Evolutionary conservation across 2,113 vertebrate species (phyloP).

Genomic region (Labrus mixtus): DNA sequence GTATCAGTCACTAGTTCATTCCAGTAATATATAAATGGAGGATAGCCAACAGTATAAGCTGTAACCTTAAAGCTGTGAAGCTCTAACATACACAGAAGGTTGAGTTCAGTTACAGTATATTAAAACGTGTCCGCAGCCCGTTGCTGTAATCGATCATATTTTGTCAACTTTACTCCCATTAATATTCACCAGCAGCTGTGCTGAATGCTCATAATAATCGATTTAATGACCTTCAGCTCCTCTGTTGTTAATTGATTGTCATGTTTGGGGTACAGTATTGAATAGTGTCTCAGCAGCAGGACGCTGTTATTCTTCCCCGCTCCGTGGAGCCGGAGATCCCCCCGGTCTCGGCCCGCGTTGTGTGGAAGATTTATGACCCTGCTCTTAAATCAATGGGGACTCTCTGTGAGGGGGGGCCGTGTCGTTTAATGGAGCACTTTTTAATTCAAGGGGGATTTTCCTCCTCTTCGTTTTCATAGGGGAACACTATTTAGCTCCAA

Average conservation of each 20-base stretch:
- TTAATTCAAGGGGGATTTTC: slow-evolving; percentile 65
- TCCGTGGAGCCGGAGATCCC: slow-evolving; percentile 61
- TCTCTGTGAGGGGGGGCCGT: slow-evolving; percentile 60
- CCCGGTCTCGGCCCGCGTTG: slow-evolving; percentile 60
- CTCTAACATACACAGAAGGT: neutral
- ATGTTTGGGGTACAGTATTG: slow-evolving; percentile 62
- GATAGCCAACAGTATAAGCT: neutral
- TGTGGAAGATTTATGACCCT: slow-evolving; percentile 78
- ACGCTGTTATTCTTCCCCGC: slow-evolving; percentile 67
- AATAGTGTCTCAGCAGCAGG: slow-evolving; percentile 59
- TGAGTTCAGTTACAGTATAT: slow-evolving; percentile 1
- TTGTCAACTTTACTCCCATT: slow-evolving; percentile 39
- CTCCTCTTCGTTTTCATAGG: slow-evolving; percentile 62
- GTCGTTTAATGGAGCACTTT: slow-evolving; percentile 70
- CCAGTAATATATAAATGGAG: no score
- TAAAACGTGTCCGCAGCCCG: slow-evolving; percentile 13
- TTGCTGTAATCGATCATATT: slow-evolving; percentile 27
- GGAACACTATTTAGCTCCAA: slow-evolving; percentile 46
- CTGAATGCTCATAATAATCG: slow-evolving; percentile 57
- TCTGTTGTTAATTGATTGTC: slow-evolving; percentile 71
- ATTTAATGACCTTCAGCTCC: slow-evolving; percentile 60
- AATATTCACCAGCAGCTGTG: slow-evolving; percentile 41
- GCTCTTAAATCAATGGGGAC: slow-evolving; percentile 74
- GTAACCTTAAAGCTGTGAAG: neutral
- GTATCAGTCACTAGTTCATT: no score